Evolutionary conservation across 1,140 invertebrate species (phyloP), one percentile per base, ranked within the genome.

Genomic region (Pseudomyrmex gracilis): DNA sequence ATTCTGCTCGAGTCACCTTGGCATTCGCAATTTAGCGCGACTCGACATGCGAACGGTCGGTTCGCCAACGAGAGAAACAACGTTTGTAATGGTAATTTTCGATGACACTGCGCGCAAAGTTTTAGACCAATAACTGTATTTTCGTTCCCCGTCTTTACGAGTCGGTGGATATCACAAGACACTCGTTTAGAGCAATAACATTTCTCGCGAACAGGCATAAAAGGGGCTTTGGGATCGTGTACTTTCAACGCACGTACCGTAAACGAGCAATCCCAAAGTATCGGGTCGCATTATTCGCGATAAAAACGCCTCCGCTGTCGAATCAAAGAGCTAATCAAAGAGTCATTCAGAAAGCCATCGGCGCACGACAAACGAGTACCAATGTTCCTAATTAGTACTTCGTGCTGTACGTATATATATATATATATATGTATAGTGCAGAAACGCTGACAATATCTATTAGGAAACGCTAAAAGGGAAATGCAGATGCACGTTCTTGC

Each of bases 391-490:
- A 80, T 80, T 80, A 80, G 10, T 60, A 70, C 43, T 70, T 80
- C 47, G 66, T 80, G 4, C 20, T 58, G 3, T 34, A 22, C n/a
- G n/a, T 24, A 24, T 24, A 34, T 34, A 34, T 5, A 34, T 0
- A 34, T 34, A 34, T 34, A 34, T 34, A 34, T 34, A 34, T 78
- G 8, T 34, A 80, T 71, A 2, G n/a, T n/a, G 8, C n/a, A 17
- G 53, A 71, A 49, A 71, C 20, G 43, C 53, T 43, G 66, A 80
- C 66, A 80, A 71, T 80, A 80, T 71, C 53, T 80, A 80, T 71
- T 80, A 80, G 22, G 66, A 15, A 34, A 80, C 53, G 43, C 66
- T 70, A 80, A 80, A 71, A 70, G 57, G 43, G 55, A 86, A 58
- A 73, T 55, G 55, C 20, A 67, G 57, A 22, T 68, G 78, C 22